Evolutionary conservation across 2,888 invertebrate genomes (phyloP), one percentile per base, ranked within the genome.

Genomic region (Sipha maydis): DNA sequence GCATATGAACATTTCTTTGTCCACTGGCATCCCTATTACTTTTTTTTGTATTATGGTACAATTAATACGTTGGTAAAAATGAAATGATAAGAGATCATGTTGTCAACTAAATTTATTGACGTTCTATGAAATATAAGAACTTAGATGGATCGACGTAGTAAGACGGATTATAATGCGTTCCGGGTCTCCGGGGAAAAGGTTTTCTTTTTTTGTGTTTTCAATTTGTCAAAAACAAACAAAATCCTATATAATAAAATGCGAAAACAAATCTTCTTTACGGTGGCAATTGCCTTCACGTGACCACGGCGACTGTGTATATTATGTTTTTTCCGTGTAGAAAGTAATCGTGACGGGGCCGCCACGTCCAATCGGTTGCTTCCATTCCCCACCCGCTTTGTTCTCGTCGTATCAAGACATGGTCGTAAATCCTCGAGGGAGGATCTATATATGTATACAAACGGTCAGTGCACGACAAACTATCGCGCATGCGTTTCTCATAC

Each of bases 181-280:
- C 4, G 34, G 34, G 25, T 61, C 25, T 61, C 61, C 21, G 21
- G 25, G 61, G 61, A 25, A 21, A 1, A 8, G 25, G 7, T 28
- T 71, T 71, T 56, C n/a, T 28, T 78, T 77, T 38, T 38, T 21
- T 38, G 19, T 82, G 48, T 82, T 69, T 83, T 83, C 73, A 73
- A 83, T 83, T 71, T 28, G 28, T 25, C 48, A 54, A 83, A 83
- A 83, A 71, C 71, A 73, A 73, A 83, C 73, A 34, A 83, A 54
- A 73, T 73, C n/a, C 54, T 25, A n/a, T 21, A 28, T 73, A 73
- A 83, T 83, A 54, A 73, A 73, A 73, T 48, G 34, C 11, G 75
- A 38, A 83, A 75, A 83, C 56, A 83, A 83, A 75, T 83, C 83
- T 83, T 34, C 83, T n/a, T 28, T 56, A n/a, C 73, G 75, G 56